Percentiles rank a stretch among this genome's conserved stretches.
phyloP scores from a whole-genome alignment of 2,888 invertebrate genomes.

The Brachypterus glaber region DNA sequence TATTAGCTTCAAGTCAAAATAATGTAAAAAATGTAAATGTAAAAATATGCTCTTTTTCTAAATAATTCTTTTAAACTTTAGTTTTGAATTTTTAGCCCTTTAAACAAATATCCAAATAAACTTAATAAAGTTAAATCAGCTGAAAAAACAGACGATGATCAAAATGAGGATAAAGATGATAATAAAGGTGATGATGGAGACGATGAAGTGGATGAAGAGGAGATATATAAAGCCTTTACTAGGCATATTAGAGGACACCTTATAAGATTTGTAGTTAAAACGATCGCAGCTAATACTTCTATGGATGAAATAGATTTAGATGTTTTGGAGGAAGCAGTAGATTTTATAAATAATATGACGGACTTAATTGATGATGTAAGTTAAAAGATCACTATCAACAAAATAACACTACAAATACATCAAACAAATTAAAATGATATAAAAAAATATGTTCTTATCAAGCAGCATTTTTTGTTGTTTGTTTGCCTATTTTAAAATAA shows the following conservation, averaged over 20 bases:
- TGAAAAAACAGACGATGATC: constrained; percentile 30
- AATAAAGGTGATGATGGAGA: constrained; percentile 24
- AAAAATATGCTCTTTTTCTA: too few relatives aligned
- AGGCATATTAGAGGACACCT: constrained; percentile 25
- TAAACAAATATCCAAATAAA: constrained; percentile 10
- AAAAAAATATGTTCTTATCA: too few relatives aligned
- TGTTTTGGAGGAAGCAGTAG: constrained; percentile 40
- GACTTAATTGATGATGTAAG: constrained; percentile 48
- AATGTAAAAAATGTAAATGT: too few relatives aligned
- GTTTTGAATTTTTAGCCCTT: constrained; percentile 18
- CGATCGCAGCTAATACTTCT: constrained; percentile 29
- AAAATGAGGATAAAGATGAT: constrained; percentile 26
- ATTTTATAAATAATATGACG: constrained; percentile 45
- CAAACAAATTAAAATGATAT: too few relatives aligned
- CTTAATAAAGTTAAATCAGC: constrained; percentile 16
- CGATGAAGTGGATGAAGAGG: constrained; percentile 16
- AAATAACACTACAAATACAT: too few relatives aligned
- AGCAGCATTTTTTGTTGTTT: too few relatives aligned
- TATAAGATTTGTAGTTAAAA: constrained; percentile 29
- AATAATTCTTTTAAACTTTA: too few relatives aligned
- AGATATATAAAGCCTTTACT: constrained; percentile 14
- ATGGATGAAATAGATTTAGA: constrained; percentile 36
- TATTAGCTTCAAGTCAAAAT: too few relatives aligned
- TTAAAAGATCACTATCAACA: not conserved
- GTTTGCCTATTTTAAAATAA: too few relatives aligned